Evolutionary conservation across 2,797 vertebrate genomes (phyloP).

Genomic region (Prionace glauca): DNA sequence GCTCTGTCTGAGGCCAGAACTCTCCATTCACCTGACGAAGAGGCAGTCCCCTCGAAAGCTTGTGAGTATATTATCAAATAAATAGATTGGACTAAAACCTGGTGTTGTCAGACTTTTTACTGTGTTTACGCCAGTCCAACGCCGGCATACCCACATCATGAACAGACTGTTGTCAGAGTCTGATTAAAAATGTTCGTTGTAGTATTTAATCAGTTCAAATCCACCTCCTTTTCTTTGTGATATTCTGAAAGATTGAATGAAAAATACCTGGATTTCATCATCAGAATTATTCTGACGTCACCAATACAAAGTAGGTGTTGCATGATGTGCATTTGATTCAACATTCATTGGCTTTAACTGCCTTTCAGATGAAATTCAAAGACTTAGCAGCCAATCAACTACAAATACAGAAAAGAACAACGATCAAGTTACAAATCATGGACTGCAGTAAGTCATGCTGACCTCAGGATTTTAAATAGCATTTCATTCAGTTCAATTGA

Average conservation of each 20-base stretch:
- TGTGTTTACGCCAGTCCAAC: no score
- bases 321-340: background rate
- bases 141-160: no score
- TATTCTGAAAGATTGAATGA: background rate
- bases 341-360: background rate
- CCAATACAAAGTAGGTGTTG: background rate
- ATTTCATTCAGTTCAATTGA: constrained; percentile 23
- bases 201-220: background rate
- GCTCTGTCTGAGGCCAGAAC: no score
- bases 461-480: constrained; percentile 22
- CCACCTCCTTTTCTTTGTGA: no score
- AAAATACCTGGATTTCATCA: background rate
- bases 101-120: no score
- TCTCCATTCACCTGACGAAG: no score
- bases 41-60: no score
- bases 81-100: no score
- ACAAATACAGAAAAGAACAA: background rate
- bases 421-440: constrained; percentile 10
- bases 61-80: no score
- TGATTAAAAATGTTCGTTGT: background rate
- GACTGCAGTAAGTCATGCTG: constrained; percentile 8
- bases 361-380: constrained; percentile 23
- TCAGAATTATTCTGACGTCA: background rate
- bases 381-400: constrained; percentile 11
- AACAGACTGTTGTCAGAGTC: background rate